Evolutionary conservation across 2,888 invertebrate genomes (phyloP), one percentile per base, ranked within the genome.

Genomic region (Schizotus pectinicornis): DNA sequence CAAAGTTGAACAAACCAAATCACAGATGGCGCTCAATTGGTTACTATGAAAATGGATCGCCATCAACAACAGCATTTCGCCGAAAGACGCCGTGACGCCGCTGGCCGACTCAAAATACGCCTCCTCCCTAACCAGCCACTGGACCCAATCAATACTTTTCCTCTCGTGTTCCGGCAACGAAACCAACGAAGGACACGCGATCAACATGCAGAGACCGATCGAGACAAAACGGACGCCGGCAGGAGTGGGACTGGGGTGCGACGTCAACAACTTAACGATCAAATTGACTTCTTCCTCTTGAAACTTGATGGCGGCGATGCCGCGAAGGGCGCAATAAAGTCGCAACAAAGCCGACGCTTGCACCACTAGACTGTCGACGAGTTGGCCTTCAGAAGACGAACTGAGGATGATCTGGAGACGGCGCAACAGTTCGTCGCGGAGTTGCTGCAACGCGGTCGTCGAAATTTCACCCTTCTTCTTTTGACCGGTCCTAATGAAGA

Each of bases 1-100:
- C 1, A 98, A 81, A 1, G 95, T 96, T 2, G 95, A 89, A 72
- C 95, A 95, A 0, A 98, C 95, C 35, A 98, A 82, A 73, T 98
- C 98, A 51, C 94, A 92, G 50, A 98, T 95, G 5, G 96, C 95
- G 49, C 90, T 88, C 61, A 95, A 83, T 79, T 98, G 97, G 74
- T 95, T 95, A 67, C 95, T 93, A 77, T 98, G 98, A 77, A 98
- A 98, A 78, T 98, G 97, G 65, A 98, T 96, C 0, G 98, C 98
- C 84, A 98, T 92, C 58, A 98, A 81, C 0, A 98, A 86, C 48
- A 98, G 81, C 94, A 98, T 95, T 81, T 98, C 97, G 1, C 95
- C 96, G 74, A 96, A 94, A 1, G 95, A 95, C 0, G 94, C 92
- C 1, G 90, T 89, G 0, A 90, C 90, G 0, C 92, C 94, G 42